Conservation (phyloP, 2,888 invertebrate genomes). For the Drosophila neotestacea region DNA sequence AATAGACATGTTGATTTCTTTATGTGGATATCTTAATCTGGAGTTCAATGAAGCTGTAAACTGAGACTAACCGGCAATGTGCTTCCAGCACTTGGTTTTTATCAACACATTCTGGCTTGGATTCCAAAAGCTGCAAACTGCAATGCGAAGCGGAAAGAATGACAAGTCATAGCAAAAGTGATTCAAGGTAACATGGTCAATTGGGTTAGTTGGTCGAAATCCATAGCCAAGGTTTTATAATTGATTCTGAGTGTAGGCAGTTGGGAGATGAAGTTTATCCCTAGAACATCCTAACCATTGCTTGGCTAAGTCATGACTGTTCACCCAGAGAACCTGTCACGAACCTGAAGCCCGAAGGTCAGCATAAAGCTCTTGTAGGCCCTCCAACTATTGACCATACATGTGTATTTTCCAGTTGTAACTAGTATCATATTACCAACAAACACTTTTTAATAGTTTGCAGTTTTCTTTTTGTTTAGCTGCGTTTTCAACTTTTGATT, state of each 20-base stretch:
- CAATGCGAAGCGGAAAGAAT: constrained; percentile 53
- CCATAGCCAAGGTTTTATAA: constrained; percentile 20
- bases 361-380: constrained; percentile 38
- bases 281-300: neutral
- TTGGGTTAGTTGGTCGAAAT: constrained; percentile 56
- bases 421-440: constrained; percentile 52
- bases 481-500: constrained; percentile 37
- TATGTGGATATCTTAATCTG: constrained; percentile 15
- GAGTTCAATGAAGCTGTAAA: constrained; percentile 47
- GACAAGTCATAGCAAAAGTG: constrained; percentile 17
- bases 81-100: constrained; percentile 54
- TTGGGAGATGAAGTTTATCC: constrained; percentile 3
- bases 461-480: constrained; percentile 22
- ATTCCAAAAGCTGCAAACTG: constrained; percentile 42
- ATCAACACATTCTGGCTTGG: constrained; percentile 42
- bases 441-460: constrained; percentile 13
- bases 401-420: constrained; percentile 14
- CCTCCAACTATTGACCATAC: constrained; percentile 22
- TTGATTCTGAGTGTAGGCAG: neutral
- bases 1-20: constrained; percentile 36
- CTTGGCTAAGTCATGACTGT: constrained; percentile 13
- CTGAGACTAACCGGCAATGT: constrained; percentile 50
- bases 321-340: constrained; percentile 16
- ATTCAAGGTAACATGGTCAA: constrained; percentile 50
- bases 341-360: constrained; percentile 50